Conservation (phyloP, 2,113 vertebrate species). For the Laticauda colubrina region DNA sequence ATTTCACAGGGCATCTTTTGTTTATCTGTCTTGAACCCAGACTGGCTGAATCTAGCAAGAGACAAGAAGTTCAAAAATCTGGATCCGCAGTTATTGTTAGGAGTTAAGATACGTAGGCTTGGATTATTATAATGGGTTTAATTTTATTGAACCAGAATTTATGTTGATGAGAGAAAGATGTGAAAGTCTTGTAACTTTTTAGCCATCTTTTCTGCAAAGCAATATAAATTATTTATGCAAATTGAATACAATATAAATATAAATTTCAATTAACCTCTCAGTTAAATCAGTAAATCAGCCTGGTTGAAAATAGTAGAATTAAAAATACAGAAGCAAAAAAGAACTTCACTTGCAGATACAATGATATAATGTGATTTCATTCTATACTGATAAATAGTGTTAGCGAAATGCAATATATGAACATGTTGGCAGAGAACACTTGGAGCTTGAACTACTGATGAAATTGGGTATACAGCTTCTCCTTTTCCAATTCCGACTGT, state of each 20-base stretch:
- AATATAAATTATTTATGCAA: neutral
- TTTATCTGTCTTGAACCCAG: neutral
- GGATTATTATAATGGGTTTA: neutral
- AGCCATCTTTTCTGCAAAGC: neutral
- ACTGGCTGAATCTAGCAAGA: neutral
- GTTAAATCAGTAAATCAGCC: neutral
- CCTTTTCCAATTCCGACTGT: neutral
- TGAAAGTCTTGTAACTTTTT: neutral
- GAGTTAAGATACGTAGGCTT: neutral
- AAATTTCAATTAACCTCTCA: neutral
- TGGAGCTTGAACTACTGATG: neutral
- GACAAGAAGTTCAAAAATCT: neutral
- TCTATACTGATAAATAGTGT: neutral
- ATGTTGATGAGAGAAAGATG: neutral
- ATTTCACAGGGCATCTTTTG: neutral
- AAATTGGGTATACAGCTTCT: neutral
- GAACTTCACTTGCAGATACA: neutral
- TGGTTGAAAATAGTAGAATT: neutral
- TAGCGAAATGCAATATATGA: neutral
- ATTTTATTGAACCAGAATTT: neutral
- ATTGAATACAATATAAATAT: neutral
- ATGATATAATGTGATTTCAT: neutral
- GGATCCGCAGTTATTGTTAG: neutral
- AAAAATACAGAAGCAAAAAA: neutral
- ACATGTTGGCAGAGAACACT: neutral